A percentile compares a stretch with the other conserved stretches of the same genome.
These are phyloP conservation scores for Corythoichthys haematopterus DNA, from an alignment of 2,113 vertebrate genomes.

Conservation along the genomic window DNA sequence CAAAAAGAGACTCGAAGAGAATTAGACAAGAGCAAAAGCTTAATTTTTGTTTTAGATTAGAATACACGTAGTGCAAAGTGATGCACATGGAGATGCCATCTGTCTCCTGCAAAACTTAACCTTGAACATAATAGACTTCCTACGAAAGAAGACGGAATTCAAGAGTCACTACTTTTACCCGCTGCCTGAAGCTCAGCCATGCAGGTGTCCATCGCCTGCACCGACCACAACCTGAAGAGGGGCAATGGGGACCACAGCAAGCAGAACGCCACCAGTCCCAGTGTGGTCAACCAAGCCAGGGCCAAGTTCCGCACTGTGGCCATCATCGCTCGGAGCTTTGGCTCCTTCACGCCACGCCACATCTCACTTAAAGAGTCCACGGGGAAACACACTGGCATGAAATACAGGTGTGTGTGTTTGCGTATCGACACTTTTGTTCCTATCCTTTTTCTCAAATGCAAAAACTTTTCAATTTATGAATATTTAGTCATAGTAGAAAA, in stretches of 20 bases:
- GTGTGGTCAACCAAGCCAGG: constrained; percentile 89
- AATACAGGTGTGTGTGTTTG: constrained; percentile 86
- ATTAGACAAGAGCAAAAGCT: constrained; percentile 7
- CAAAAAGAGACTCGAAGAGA: constrained; percentile 17
- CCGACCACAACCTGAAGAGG: constrained; percentile 94
- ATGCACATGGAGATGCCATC: constrained; percentile 29
- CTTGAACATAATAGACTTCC: background rate
- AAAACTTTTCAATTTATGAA: background rate
- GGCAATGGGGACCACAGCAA: constrained; percentile 95
- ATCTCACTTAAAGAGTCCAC: constrained; percentile 99
- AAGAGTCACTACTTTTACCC: constrained; percentile 12
- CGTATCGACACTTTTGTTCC: background rate
- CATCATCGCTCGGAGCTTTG: constrained; percentile 94
- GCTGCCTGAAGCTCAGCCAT: constrained; percentile 66
- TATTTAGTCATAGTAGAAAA: background rate
- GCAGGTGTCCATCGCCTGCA: constrained; percentile 99
- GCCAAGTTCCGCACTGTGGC: constrained; percentile 96
- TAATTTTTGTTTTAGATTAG: constrained; percentile 10
- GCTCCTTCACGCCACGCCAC: constrained; percentile 91
- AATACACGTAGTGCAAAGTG: constrained; percentile 17
- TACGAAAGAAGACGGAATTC: constrained; percentile 6
- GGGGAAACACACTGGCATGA: constrained; percentile 98
- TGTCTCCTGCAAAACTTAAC: constrained; percentile 9
- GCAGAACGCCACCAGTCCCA: constrained; percentile 85
- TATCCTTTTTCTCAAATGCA: background rate